phyloP scores from a whole-genome alignment of 2,797 vertebrate species.

The Leptoclinus maculatus region DNA sequence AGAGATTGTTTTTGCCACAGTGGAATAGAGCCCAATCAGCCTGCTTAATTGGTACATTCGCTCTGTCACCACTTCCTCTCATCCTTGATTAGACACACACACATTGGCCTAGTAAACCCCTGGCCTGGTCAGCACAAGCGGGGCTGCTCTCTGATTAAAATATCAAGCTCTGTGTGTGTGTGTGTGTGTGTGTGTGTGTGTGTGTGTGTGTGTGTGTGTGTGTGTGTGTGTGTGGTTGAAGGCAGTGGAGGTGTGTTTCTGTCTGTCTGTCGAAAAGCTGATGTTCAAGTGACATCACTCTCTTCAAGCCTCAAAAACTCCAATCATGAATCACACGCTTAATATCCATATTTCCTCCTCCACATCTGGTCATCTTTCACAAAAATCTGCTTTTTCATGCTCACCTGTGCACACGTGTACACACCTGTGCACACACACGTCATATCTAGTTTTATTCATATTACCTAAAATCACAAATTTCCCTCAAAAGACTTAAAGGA shows the following conservation, averaged over 20 bases:
- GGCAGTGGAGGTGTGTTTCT: background rate
- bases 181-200: slow-evolving; percentile 6
- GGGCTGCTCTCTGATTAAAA: slow-evolving; percentile 73
- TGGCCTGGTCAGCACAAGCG: slow-evolving; percentile 73
- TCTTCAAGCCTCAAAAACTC: slow-evolving; percentile 27
- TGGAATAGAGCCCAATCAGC: slow-evolving; percentile 84
- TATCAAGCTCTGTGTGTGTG: slow-evolving; percentile 55
- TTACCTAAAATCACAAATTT: background rate
- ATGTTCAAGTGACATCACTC: slow-evolving; percentile 30
- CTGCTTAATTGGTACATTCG: slow-evolving; percentile 84
- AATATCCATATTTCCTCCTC: slow-evolving; percentile 12
- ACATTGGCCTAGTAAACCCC: slow-evolving; percentile 69
- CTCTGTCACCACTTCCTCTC: slow-evolving; percentile 79
- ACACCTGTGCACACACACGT: slow-evolving; percentile 5
- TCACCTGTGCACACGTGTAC: background rate
- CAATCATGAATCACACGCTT: slow-evolving; percentile 11
- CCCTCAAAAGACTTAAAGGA: background rate
- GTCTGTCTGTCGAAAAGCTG: slow-evolving; percentile 26
- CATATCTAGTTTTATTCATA: background rate
- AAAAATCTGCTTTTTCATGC: background rate
- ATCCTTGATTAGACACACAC: slow-evolving; percentile 82
- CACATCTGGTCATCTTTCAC: slow-evolving; percentile 14
- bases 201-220: slow-evolving; percentile 27
- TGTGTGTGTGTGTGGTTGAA: background rate
- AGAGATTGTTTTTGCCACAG: slow-evolving; percentile 84